Evolutionary conservation across 2,888 invertebrate genomes (phyloP).

Genomic region (Yponomeuta sedellus): DNA sequence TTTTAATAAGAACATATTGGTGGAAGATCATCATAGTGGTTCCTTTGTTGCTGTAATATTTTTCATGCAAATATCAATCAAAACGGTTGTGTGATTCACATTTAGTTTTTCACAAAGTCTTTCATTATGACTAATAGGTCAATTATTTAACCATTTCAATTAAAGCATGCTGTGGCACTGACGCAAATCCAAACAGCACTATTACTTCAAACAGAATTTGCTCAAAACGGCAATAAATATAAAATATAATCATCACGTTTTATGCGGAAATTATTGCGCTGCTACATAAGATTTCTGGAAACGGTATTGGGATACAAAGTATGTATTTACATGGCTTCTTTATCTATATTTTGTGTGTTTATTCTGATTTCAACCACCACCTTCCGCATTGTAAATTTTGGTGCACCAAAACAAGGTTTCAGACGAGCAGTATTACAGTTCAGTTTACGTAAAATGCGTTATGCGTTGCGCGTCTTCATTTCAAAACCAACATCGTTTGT

Average conservation of each 20-base stretch:
- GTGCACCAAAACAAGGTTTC: slow-evolving; percentile 3
- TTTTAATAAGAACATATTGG: too few relatives aligned
- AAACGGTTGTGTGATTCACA: not conserved
- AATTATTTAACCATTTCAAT: not conserved
- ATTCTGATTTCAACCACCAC: slow-evolving; percentile 6
- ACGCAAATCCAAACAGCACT: not conserved
- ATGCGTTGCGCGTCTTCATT: not conserved
- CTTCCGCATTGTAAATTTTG: slow-evolving; percentile 10
- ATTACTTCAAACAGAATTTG: not conserved
- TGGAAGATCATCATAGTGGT: not conserved
- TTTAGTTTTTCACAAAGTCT: not conserved
- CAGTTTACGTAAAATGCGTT: too few relatives aligned
- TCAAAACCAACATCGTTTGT: not conserved
- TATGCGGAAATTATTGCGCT: not conserved
- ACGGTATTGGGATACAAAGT: not conserved
- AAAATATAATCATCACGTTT: not conserved
- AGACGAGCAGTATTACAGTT: not conserved
- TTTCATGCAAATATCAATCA: not conserved
- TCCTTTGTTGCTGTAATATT: slow-evolving; percentile 4
- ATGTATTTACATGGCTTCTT: not conserved
- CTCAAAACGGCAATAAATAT: not conserved
- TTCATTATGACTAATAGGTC: not conserved
- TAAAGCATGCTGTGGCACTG: not conserved
- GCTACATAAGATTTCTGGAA: not conserved
- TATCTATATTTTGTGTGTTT: not conserved